These are phyloP conservation scores for Jacana jacana DNA, from an alignment of 2,113 vertebrate species.

Conservation along the genomic window DNA sequence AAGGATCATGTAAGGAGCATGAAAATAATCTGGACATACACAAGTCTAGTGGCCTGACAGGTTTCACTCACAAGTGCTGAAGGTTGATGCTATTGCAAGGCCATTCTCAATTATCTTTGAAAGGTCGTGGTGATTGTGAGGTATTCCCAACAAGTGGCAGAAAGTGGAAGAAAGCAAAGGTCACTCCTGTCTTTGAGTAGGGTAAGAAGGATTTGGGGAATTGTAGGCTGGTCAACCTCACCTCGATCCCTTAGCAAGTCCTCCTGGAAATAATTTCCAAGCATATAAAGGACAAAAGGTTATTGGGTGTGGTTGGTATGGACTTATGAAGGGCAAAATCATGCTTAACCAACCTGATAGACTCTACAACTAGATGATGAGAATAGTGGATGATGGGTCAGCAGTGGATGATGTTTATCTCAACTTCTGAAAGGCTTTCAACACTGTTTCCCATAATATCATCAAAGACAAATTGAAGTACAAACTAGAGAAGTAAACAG, in stretches of 20 bases:
- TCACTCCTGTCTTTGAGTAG: not conserved
- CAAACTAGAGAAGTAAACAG: not conserved
- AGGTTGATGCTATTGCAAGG: not conserved
- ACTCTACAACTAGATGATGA: not conserved
- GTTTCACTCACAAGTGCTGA: not conserved
- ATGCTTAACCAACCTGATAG: not conserved
- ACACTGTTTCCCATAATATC: not conserved
- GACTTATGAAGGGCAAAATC: not conserved
- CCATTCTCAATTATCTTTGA: not conserved
- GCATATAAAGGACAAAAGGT: not conserved
- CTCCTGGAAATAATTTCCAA: not conserved
- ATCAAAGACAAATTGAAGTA: not conserved
- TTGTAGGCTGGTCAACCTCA: not conserved
- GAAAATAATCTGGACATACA: not conserved
- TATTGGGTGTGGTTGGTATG: not conserved
- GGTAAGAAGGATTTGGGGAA: not conserved
- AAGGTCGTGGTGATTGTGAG: not conserved
- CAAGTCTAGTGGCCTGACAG: not conserved
- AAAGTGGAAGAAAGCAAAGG: not conserved
- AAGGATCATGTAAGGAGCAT: not conserved
- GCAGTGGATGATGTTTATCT: not conserved
- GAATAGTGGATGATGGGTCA: not conserved
- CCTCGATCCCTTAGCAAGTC: not conserved
- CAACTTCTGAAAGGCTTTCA: not conserved
- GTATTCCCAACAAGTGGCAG: not conserved